These are phyloP conservation scores for Drosophila pandora DNA, from an alignment of 1,140 invertebrate genomes.

Conservation along the genomic window DNA sequence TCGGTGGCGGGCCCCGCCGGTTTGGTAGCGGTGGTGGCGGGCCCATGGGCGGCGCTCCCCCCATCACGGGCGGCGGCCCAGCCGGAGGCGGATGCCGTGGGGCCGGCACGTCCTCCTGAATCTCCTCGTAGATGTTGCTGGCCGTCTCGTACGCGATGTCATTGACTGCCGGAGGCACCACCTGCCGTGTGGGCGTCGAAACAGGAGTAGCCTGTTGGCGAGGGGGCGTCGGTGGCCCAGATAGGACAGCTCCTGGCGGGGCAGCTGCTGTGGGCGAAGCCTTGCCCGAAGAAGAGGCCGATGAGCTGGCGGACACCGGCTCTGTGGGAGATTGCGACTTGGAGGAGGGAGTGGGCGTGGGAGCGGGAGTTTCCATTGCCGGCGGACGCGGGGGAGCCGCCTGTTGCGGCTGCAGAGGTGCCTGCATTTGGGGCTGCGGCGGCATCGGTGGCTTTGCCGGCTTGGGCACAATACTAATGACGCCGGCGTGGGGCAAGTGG, in stretches of 20 bases:
- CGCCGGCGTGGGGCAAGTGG: slow-evolving; percentile 79
- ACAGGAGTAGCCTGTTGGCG: slow-evolving; percentile 70
- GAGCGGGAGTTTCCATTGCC: slow-evolving; percentile 67
- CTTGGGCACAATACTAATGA: slow-evolving; percentile 79
- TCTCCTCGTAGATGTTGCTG: slow-evolving; percentile 76
- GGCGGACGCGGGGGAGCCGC: slow-evolving; percentile 82
- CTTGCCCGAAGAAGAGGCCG: slow-evolving; percentile 67
- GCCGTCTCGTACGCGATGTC: slow-evolving; percentile 63
- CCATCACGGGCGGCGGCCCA: slow-evolving; percentile 52
- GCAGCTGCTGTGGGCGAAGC: slow-evolving; percentile 45
- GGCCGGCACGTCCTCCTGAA: slow-evolving; percentile 72
- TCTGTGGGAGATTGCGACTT: slow-evolving; percentile 77
- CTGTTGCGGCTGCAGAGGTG: slow-evolving; percentile 84
- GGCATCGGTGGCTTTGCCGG: slow-evolving; percentile 84
- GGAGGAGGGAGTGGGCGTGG: slow-evolving; percentile 67
- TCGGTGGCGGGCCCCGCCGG: slow-evolving; percentile 85
- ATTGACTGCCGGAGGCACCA: slow-evolving; percentile 6
- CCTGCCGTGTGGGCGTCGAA: slow-evolving; percentile 68
- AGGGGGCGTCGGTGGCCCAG: slow-evolving; percentile 74
- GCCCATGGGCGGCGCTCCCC: slow-evolving; percentile 67
- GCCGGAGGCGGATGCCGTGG: slow-evolving; percentile 71
- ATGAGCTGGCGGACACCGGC: slow-evolving; percentile 52
- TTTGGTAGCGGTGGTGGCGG: slow-evolving; percentile 88
- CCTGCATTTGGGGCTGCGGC: slow-evolving; percentile 85
- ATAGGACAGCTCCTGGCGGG: slow-evolving; percentile 11